phyloP scores from a whole-genome alignment of 2,113 vertebrate species.

The Myiagra hebetior region DNA sequence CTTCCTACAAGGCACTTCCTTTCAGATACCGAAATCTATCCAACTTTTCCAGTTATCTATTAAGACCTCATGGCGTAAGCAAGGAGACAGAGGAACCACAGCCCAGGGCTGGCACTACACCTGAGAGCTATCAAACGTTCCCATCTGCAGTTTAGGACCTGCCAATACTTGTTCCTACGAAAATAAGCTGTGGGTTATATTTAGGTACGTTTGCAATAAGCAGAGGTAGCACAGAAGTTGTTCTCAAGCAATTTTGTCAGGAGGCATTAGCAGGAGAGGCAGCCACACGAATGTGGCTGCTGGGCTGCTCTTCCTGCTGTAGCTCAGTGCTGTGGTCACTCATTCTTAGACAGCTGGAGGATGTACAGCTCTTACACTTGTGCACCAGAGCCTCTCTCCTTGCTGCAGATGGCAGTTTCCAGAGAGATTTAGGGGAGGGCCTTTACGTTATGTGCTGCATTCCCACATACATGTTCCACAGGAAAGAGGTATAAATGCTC shows the following conservation, averaged over 20 bases:
- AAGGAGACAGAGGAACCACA: background rate
- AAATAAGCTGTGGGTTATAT: constrained; percentile 33
- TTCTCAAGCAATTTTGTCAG: background rate
- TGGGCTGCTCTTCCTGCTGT: background rate
- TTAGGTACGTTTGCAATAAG: background rate
- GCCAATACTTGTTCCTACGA: background rate
- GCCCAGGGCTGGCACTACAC: background rate
- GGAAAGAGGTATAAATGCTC: background rate
- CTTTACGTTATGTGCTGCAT: background rate
- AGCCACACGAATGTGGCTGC: background rate
- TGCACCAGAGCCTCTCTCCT: background rate
- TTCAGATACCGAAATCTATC: background rate
- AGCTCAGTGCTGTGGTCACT: background rate
- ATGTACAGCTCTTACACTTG: background rate
- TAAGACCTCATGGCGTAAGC: background rate
- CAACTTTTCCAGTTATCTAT: background rate
- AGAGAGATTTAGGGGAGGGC: background rate
- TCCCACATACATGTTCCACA: background rate
- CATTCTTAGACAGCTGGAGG: background rate
- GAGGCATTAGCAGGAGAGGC: background rate
- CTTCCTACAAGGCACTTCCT: background rate
- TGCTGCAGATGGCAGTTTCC: background rate
- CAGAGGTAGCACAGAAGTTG: background rate
- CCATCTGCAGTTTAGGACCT: background rate
- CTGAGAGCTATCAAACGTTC: background rate